phyloP scores from a whole-genome alignment of 1,140 invertebrate species.

The Sinonovacula constricta region DNA sequence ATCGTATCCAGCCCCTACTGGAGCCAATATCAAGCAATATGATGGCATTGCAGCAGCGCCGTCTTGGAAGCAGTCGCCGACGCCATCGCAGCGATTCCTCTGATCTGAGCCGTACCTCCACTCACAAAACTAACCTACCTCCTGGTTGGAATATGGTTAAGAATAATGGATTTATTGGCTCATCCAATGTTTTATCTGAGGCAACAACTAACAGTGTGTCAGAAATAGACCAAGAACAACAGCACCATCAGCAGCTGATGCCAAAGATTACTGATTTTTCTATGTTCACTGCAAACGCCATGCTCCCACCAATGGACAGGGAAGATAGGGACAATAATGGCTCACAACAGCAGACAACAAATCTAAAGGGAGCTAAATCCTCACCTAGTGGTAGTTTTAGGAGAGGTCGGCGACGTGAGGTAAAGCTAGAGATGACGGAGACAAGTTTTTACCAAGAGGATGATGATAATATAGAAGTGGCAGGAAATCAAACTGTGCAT shows the following conservation, averaged over 20 bases:
- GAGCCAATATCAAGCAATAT: conserved; percentile 45
- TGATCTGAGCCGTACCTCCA: conserved; percentile 16
- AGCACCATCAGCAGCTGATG: not conserved
- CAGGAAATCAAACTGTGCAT: conserved; percentile 39
- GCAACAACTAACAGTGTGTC: conserved; percentile 37
- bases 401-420: conserved; percentile 42
- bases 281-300: conserved; percentile 32
- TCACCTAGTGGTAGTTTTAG: conserved; percentile 46
- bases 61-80: too few species aligned
- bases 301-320: conserved; percentile 21
- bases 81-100: conserved; percentile 24
- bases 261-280: conserved; percentile 42
- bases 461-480: conserved; percentile 52
- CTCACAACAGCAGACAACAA: conserved; percentile 12
- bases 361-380: conserved; percentile 46
- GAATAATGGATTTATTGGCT: conserved; percentile 4
- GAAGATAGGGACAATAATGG: conserved; percentile 24
- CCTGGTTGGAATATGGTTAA: not conserved
- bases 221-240: conserved; percentile 42
- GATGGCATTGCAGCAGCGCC: conserved; percentile 20
- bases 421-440: conserved; percentile 50
- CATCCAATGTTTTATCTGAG: conserved; percentile 46
- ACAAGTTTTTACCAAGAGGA: conserved; percentile 53
- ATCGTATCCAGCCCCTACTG: conserved; percentile 37
- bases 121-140: not conserved